Percentiles rank a stretch among this genome's conserved stretches.
Conservation (phyloP, 2,113 vertebrate genomes). For the Scortum barcoo region DNA sequence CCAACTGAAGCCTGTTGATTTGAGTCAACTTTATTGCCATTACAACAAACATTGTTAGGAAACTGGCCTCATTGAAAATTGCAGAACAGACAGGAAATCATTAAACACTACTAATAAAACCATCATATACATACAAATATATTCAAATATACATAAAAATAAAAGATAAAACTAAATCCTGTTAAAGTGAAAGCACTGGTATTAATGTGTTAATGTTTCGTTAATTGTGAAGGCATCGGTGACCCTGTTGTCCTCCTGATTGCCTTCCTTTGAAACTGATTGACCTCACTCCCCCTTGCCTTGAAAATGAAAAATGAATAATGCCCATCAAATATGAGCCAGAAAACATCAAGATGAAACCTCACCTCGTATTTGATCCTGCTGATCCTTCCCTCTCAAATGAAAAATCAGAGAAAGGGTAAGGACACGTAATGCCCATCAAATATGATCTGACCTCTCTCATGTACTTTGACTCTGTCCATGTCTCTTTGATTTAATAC, state of each 20-base stretch:
- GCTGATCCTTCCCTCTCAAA: neutral
- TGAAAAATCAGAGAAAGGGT: too few relatives aligned
- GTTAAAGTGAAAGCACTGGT: slow-evolving; percentile 1
- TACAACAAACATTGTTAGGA: neutral
- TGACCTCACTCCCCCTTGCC: too few relatives aligned
- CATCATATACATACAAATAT: neutral
- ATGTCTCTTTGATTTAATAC: neutral
- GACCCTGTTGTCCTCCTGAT: neutral
- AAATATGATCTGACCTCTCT: neutral
- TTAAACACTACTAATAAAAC: neutral
- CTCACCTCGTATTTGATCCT: too few relatives aligned
- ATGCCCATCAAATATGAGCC: neutral
- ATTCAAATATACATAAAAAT: neutral
- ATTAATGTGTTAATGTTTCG: neutral
- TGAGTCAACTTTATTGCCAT: neutral
- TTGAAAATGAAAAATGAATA: neutral
- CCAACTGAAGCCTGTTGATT: neutral
- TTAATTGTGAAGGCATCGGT: neutral
- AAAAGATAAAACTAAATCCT: neutral
- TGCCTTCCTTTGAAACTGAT: neutral
- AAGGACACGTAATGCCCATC: too few relatives aligned
- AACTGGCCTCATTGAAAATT: neutral
- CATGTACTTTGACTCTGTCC: neutral
- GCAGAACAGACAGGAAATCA: neutral
- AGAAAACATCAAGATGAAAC: too few relatives aligned